A percentile compares a stretch with the other conserved stretches of the same genome.
Evolutionary conservation across 2,888 invertebrate species (phyloP).

Genomic region (Dryobota labecula): DNA sequence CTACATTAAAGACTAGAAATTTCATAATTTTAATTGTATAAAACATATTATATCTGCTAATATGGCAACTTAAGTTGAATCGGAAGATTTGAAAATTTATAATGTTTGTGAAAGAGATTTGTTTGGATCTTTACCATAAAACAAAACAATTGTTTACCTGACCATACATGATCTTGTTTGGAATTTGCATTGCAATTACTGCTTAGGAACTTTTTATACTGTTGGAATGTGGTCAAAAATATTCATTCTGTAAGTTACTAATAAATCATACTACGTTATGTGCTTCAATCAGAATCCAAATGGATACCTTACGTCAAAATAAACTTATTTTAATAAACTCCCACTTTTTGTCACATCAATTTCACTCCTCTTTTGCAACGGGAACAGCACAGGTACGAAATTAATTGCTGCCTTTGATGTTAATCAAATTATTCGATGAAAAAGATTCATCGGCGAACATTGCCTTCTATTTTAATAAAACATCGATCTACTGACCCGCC

Average conservation of each 20-base stretch:
- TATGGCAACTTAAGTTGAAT: conserved; percentile 14
- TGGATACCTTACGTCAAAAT: not conserved
- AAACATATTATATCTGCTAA: conserved; percentile 25
- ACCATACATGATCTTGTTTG: not conserved
- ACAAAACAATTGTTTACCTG: not conserved
- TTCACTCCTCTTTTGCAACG: not conserved
- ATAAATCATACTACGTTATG: not conserved
- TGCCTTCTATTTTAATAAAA: conserved; percentile 36
- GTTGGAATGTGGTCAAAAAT: not conserved
- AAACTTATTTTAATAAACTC: conserved; percentile 29
- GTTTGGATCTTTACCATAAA: not conserved
- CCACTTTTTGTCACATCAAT: not conserved
- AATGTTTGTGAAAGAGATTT: conserved; percentile 16
- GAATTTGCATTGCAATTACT: not conserved
- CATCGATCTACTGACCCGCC: conserved; percentile 41
- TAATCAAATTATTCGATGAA: conserved; percentile 39
- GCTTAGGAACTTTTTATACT: not conserved
- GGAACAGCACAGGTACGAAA: conserved; percentile 1
- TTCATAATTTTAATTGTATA: conserved; percentile 38
- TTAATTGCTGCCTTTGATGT: conserved; percentile 28
- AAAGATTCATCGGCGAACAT: conserved; percentile 17
- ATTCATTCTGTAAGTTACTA: not conserved
- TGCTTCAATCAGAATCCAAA: not conserved
- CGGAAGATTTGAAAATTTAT: conserved; percentile 8
- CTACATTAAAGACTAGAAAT: conserved; percentile 42